A percentile compares a stretch with the other conserved stretches of the same genome.
Evolutionary conservation across 1,140 invertebrate genomes (phyloP).

Genomic region (Coenobita brevimanus): DNA sequence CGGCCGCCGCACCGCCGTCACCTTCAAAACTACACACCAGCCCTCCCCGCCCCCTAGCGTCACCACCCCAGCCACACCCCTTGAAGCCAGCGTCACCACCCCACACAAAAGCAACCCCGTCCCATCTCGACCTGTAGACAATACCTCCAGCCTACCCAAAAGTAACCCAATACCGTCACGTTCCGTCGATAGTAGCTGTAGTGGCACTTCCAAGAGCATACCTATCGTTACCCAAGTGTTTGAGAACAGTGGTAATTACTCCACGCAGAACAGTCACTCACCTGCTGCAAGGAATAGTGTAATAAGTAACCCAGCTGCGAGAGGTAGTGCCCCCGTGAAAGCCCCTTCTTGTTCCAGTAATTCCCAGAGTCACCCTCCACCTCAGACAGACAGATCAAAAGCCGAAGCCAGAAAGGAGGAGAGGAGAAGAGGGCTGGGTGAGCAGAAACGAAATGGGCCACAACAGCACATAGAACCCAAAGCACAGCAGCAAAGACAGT

Average conservation of each 20-base stretch:
- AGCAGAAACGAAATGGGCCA: background rate
- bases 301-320: no score
- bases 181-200: no score
- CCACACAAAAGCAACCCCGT: background rate
- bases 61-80: background rate
- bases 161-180: no score
- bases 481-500: no score
- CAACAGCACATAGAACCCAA: background rate
- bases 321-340: no score
- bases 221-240: no score
- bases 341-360: no score
- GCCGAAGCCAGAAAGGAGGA: background rate
- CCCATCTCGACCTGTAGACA: background rate
- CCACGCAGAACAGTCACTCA: no score
- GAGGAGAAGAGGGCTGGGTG: background rate
- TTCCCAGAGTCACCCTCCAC: no score
- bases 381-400: background rate
- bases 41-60: background rate
- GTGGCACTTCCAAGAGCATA: no score
- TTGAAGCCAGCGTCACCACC: background rate
- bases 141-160: background rate
- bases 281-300: no score
- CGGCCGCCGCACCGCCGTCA: conserved; percentile 50
- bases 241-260: no score
- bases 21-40: conserved; percentile 21